Conservation (phyloP, 2,113 vertebrate species). For the Actinemys pallida region DNA sequence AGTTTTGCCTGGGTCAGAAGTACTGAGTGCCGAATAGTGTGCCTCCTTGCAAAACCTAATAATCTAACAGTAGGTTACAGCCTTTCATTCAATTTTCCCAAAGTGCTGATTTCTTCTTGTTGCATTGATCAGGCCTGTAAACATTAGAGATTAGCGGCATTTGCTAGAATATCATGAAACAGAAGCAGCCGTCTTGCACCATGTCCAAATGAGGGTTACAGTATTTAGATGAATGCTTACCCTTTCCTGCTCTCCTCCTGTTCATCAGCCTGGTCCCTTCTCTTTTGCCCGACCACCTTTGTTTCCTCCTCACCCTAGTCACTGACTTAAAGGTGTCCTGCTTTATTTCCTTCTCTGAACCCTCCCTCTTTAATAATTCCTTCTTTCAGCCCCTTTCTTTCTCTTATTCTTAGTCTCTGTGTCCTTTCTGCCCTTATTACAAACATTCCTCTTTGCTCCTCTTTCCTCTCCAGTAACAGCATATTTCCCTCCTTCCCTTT, state of each 20-base stretch:
- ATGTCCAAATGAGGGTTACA: background rate
- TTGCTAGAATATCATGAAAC: background rate
- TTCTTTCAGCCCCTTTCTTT: background rate
- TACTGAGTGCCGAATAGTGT: background rate
- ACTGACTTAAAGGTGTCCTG: background rate
- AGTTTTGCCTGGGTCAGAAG: background rate
- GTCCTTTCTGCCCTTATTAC: background rate
- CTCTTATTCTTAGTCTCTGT: background rate
- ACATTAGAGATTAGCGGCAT: background rate
- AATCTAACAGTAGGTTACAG: background rate
- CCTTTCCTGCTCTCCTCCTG: background rate
- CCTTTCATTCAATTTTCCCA: background rate
- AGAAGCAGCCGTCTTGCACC: background rate
- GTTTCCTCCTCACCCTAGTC: background rate
- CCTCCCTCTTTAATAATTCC: background rate
- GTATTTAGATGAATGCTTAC: background rate
- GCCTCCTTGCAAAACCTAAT: background rate
- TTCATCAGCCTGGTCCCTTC: background rate
- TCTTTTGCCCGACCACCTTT: background rate
- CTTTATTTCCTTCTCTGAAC: background rate
- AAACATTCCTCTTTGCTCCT: background rate
- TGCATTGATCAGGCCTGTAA: background rate
- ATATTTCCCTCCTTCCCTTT: background rate
- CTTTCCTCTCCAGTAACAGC: accelerated
- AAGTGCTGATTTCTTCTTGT: background rate